Conservation (phyloP, 2,797 vertebrate genomes). For the Chelon auratus region DNA sequence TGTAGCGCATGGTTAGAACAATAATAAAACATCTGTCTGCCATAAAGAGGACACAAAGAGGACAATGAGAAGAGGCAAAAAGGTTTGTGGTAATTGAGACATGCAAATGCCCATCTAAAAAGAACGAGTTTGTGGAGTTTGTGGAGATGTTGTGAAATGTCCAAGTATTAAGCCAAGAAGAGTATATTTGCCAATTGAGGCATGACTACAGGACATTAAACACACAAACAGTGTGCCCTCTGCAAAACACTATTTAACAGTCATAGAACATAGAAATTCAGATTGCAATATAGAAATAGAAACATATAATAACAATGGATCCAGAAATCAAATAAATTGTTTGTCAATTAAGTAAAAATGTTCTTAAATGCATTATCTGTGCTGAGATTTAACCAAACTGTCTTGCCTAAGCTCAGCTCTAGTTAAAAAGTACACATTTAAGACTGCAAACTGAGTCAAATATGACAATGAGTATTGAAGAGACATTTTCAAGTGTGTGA, state of each 20-base stretch:
- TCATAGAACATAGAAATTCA: not conserved
- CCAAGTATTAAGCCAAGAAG: not conserved
- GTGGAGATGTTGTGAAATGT: not conserved
- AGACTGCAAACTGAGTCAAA: not conserved
- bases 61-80: not conserved
- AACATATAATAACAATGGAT: not conserved
- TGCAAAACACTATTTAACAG: not conserved
- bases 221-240: not conserved
- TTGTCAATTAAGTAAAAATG: not conserved
- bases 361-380: not conserved
- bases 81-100: not conserved
- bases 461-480: too few species aligned
- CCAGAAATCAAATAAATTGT: not conserved
- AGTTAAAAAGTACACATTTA: not conserved
- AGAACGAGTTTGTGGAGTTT: not conserved
- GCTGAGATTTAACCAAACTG: not conserved
- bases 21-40: not conserved
- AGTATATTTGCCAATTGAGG: not conserved
- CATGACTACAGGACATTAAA: not conserved
- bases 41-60: not conserved
- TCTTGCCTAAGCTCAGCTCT: not conserved
- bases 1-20: not conserved
- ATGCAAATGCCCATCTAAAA: conserved; percentile 2
- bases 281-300: too few species aligned
- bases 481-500: too few species aligned